Percentiles rank a stretch among this genome's conserved stretches.
Evolutionary conservation across 2,113 vertebrate genomes (phyloP).

Genomic region (Neotragus pygmaeus): DNA sequence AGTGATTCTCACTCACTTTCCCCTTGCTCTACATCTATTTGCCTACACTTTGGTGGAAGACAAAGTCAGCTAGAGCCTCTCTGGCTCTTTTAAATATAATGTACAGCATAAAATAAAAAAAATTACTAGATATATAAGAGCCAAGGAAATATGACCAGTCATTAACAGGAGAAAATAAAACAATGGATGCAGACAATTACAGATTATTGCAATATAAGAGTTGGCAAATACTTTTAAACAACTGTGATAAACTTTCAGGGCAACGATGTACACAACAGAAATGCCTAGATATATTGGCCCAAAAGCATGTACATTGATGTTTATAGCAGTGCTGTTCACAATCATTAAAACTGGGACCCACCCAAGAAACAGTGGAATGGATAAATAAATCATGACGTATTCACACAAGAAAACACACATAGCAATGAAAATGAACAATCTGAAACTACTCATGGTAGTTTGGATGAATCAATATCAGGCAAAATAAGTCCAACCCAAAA

Average conservation of each 20-base stretch:
- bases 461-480: neutral
- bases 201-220: neutral
- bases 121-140: neutral
- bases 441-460: neutral
- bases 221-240: neutral
- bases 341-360: neutral
- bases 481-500: neutral
- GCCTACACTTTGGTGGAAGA: neutral
- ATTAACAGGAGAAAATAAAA: neutral
- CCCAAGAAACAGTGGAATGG: neutral
- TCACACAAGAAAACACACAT: neutral
- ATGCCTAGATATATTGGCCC: neutral
- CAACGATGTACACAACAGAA: neutral
- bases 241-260: neutral
- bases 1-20: neutral
- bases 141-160: neutral
- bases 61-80: neutral
- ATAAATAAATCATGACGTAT: neutral
- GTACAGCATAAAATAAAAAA: neutral
- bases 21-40: rapidly evolving
- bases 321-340: neutral
- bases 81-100: neutral
- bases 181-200: neutral
- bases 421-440: neutral
- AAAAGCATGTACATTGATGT: neutral